These are phyloP conservation scores for Notiomystis cincta DNA, from an alignment of 2,113 vertebrate species.

Conservation along the genomic window DNA sequence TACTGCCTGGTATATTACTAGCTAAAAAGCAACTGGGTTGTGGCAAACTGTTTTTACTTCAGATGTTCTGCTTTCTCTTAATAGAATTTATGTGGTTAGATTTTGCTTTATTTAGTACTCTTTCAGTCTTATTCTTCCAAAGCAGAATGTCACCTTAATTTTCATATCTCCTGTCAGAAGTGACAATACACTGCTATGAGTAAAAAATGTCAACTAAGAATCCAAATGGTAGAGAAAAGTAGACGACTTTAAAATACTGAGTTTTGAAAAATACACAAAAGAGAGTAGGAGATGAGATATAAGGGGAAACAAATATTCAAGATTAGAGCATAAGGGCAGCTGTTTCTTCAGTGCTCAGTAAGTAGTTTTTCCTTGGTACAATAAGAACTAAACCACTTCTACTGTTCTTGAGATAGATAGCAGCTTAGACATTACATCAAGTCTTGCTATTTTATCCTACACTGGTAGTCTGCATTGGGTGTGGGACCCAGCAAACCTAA, in stretches of 20 bases:
- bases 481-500: neutral
- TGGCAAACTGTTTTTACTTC: neutral
- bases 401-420: neutral
- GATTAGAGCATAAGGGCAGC: neutral
- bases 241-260: neutral
- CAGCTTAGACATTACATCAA: neutral
- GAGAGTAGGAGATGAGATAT: neutral
- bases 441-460: neutral
- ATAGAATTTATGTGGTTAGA: neutral
- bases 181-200: neutral
- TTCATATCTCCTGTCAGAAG: neutral
- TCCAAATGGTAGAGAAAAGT: neutral
- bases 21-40: neutral
- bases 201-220: neutral
- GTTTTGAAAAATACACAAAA: neutral
- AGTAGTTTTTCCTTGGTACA: neutral
- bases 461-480: neutral
- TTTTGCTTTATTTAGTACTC: neutral
- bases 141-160: neutral
- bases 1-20: neutral
- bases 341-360: neutral
- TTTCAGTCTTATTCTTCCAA: neutral
- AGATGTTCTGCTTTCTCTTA: neutral
- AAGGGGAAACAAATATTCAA: neutral
- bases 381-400: neutral